Percentiles rank a stretch among this genome's conserved stretches.
Conservation (phyloP, 2,888 invertebrate genomes). For the Hydrotaea diabolus region DNA sequence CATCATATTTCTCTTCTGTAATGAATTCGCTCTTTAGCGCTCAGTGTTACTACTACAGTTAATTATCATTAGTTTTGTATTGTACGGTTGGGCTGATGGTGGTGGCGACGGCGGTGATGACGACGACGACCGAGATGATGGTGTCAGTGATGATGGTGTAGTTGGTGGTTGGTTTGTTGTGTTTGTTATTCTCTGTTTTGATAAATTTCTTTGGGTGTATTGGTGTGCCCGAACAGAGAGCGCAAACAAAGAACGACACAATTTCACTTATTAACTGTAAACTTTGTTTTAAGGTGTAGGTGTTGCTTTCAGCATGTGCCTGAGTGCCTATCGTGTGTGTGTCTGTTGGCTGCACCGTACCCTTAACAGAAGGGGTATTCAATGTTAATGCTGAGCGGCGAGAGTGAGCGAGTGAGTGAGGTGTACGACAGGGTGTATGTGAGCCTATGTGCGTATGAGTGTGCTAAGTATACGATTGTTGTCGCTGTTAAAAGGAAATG, state of each 20-base stretch:
- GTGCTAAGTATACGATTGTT: neutral
- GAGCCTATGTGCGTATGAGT: neutral
- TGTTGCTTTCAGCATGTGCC: constrained; percentile 30
- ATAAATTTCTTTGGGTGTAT: constrained; percentile 46
- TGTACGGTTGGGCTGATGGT: neutral
- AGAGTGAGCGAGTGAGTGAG: neutral
- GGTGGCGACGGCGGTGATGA: neutral
- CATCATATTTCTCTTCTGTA: constrained; percentile 11
- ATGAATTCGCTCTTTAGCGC: neutral
- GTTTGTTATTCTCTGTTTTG: constrained; percentile 62
- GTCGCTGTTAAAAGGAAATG: neutral
- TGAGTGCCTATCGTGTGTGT: neutral
- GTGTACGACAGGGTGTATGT: neutral
- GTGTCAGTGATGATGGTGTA: constrained; percentile 20
- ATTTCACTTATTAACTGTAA: constrained; percentile 43
- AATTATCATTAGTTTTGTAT: constrained; percentile 59
- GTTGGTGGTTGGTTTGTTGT: constrained; percentile 37
- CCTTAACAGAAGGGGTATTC: constrained; percentile 47
- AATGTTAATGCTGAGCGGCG: neutral
- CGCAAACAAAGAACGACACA: neutral
- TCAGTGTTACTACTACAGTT: constrained; percentile 54
- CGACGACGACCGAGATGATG: neutral
- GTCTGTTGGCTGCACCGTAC: constrained; percentile 7
- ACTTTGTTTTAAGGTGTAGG: constrained; percentile 24
- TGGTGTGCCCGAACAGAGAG: neutral